Evolutionary conservation across 2,113 vertebrate species (phyloP).

Genomic region (Lates calcarifer): DNA sequence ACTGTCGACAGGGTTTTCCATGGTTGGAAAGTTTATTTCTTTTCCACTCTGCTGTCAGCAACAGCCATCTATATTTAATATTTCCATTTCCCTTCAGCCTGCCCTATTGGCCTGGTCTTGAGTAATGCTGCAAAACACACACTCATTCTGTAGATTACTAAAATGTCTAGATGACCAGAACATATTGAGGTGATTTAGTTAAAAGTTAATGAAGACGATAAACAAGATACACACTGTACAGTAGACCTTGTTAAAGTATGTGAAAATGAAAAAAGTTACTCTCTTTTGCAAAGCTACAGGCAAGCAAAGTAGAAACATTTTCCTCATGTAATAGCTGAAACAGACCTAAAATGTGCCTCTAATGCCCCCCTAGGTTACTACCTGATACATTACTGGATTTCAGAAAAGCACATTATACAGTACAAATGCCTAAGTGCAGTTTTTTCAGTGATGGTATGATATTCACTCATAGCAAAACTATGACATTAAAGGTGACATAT

Average conservation of each 20-base stretch:
- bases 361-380: too few relatives aligned
- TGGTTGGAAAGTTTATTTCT: conserved; percentile 71
- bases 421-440: too few relatives aligned
- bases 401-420: too few relatives aligned
- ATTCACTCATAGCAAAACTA: too few relatives aligned
- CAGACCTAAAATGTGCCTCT: too few relatives aligned
- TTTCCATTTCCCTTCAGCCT: conserved; percentile 56
- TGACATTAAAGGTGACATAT: too few relatives aligned
- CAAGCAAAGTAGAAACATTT: background rate
- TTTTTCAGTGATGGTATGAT: too few relatives aligned
- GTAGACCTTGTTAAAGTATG: background rate
- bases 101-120: conserved; percentile 38
- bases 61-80: conserved; percentile 70
- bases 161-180: conserved; percentile 6
- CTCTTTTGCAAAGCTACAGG: background rate
- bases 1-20: conserved; percentile 63
- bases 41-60: conserved; percentile 67
- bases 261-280: background rate
- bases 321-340: background rate
- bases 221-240: background rate
- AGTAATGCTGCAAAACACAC: conserved; percentile 25
- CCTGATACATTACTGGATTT: too few relatives aligned
- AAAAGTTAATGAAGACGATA: background rate
- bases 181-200: background rate
- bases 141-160: background rate